Evolutionary conservation across 2,888 invertebrate species (phyloP), one percentile per base, ranked within the genome.

Genomic region (Epinotia bilunana): DNA sequence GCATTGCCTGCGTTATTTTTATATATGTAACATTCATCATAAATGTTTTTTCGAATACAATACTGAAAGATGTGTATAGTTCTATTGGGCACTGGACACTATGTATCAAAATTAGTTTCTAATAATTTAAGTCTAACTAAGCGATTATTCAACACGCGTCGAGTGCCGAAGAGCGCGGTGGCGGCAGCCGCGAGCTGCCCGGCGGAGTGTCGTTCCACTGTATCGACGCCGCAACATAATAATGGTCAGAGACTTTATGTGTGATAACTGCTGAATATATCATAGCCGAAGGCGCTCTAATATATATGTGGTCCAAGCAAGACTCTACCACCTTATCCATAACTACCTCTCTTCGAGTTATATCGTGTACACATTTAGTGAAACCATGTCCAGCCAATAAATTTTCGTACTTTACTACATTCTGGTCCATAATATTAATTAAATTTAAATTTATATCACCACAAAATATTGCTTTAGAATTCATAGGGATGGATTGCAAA

Each of bases 71-170:
- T 20, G 63, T 63, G 13, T 46, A 39, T 20, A 63, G 39, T 63
- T 63, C 63, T 13, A 46, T 20, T 9, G 63, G 63, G 63, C 63
- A 63, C 46, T 63, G 63, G 43, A 63, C 20, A 63, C 12, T 43
- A 20, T 20, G 20, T 12, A 11, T 63, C 63, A 23, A 63, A 63
- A n/a, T 63, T 20, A 46, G 11, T n/a, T n/a, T n/a, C n/a, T n/a
- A n/a, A n/a, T n/a, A n/a, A n/a, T n/a, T n/a, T n/a, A n/a, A n/a
- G n/a, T n/a, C n/a, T n/a, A n/a, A n/a, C n/a, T n/a, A n/a, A n/a
- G n/a, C n/a, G n/a, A n/a, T n/a, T n/a, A n/a, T n/a, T n/a, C n/a
- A n/a, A n/a, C n/a, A n/a, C n/a, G n/a, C n/a, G n/a, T n/a, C n/a
- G n/a, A n/a, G n/a, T n/a, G n/a, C n/a, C n/a, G n/a, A n/a, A n/a